A percentile compares a stretch with the other conserved stretches of the same genome.
phyloP scores from a whole-genome alignment of 64 coral and sea anemone genomes.

The Montipora efflorescens region DNA sequence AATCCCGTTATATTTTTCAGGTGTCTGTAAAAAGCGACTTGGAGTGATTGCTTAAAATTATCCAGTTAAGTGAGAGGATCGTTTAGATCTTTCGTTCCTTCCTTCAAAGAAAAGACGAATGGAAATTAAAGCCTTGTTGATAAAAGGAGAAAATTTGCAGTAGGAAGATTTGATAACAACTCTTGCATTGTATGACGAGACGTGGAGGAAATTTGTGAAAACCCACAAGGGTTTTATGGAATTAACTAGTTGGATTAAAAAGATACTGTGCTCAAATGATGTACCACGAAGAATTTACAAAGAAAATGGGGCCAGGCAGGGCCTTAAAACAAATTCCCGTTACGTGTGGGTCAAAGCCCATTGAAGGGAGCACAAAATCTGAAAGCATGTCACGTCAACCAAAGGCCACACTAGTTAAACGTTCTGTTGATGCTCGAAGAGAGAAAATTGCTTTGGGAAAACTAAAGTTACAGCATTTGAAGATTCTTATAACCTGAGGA shows the following conservation, averaged over 20 bases:
- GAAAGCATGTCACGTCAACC: neutral
- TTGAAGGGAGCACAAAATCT: no score
- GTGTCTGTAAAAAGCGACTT: no score
- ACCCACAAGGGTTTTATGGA: conserved; percentile 22
- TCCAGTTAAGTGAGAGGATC: no score
- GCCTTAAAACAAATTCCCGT: neutral
- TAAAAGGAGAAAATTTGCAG: conserved; percentile 12
- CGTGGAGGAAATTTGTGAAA: conserved; percentile 51
- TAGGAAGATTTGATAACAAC: conserved; percentile 39
- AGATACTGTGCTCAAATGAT: conserved; percentile 8
- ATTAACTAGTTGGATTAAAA: neutral
- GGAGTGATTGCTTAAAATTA: no score
- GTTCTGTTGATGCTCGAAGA: neutral
- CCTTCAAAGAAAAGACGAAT: no score
- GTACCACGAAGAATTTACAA: conserved; percentile 40
- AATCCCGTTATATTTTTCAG: no score
- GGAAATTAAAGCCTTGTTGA: neutral
- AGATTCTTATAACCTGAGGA: neutral
- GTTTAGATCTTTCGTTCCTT: no score
- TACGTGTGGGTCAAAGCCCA: neutral
- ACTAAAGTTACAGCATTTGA: conserved; percentile 62
- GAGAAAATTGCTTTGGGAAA: conserved; percentile 52
- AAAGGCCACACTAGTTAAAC: neutral
- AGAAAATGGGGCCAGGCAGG: conserved; percentile 43
- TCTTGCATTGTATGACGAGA: conserved; percentile 21